Evolutionary conservation across 2,888 invertebrate species (phyloP).

Genomic region (Dicranocentrus wangi): DNA sequence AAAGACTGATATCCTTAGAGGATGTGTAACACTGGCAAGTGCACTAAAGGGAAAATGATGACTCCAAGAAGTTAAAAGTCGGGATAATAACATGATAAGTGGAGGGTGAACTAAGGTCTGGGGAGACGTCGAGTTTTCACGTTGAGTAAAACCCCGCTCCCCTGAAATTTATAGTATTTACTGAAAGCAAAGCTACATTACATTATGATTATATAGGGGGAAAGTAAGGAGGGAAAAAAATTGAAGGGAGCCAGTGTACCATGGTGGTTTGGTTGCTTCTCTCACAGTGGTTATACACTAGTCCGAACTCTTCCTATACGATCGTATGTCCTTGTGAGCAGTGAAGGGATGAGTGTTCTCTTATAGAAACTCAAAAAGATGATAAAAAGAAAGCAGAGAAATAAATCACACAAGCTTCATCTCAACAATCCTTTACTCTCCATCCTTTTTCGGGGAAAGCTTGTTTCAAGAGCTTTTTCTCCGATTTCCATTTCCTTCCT

Average conservation of each 20-base stretch:
- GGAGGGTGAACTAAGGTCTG: slow-evolving; percentile 21
- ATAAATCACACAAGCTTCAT: slow-evolving; percentile 55
- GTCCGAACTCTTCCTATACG: background rate
- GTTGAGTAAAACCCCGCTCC: slow-evolving; percentile 34
- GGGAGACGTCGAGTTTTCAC: slow-evolving; percentile 19
- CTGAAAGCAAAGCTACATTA: slow-evolving; percentile 20
- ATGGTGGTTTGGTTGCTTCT: too few species aligned
- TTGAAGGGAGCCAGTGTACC: background rate
- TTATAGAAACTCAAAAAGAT: slow-evolving; percentile 31
- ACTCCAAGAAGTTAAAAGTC: slow-evolving; percentile 46
- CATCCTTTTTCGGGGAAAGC: slow-evolving; percentile 30
- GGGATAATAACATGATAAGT: slow-evolving; percentile 56
- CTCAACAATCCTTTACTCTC: slow-evolving; percentile 50
- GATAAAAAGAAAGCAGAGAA: slow-evolving; percentile 57
- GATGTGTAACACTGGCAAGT: slow-evolving; percentile 1
- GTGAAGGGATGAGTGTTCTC: background rate
- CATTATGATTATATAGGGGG: slow-evolving; percentile 23
- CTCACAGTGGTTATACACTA: background rate
- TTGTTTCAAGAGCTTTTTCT: slow-evolving; percentile 54
- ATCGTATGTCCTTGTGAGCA: too few species aligned
- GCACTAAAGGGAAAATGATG: slow-evolving; percentile 43
- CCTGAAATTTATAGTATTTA: slow-evolving; percentile 50
- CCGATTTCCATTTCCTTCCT: slow-evolving; percentile 55
- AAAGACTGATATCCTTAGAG: background rate
- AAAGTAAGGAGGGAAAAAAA: background rate